Conservation (phyloP, 2,113 vertebrate species). For the Camelus dromedarius region DNA sequence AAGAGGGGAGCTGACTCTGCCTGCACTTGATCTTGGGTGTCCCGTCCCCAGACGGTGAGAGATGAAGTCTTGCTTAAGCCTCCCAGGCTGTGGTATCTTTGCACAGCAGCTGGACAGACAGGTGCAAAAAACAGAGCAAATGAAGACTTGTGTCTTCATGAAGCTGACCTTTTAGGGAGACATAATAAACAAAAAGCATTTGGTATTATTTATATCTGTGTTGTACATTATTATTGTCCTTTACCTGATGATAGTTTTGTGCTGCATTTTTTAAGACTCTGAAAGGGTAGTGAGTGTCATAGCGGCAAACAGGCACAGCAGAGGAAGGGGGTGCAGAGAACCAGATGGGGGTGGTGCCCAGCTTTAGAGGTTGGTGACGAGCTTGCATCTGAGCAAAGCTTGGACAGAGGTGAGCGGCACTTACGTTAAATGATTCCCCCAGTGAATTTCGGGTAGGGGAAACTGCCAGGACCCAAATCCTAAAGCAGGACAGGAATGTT, state of each 20-base stretch:
- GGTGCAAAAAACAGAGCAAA: neutral
- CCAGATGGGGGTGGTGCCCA: no score
- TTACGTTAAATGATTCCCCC: neutral
- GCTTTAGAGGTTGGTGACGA: neutral
- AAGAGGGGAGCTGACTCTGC: neutral
- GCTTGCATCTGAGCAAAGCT: no score
- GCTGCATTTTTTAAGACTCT: neutral
- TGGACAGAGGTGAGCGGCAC: no score
- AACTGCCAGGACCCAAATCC: neutral
- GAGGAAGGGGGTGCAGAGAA: neutral
- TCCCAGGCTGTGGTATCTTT: accelerated
- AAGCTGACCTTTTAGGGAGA: neutral
- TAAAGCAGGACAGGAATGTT: neutral
- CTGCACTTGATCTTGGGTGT: neutral
- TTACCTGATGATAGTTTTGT: neutral
- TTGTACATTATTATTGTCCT: neutral
- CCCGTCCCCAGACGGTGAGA: neutral
- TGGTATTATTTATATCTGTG: no score
- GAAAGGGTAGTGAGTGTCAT: neutral
- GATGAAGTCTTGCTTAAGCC: neutral
- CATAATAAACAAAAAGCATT: no score
- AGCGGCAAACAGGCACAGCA: neutral
- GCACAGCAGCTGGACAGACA: neutral
- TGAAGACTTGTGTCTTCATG: accelerated
- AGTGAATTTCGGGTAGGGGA: neutral